These are phyloP conservation scores for Sphaerophoria rueppellii DNA, from an alignment of 2,888 invertebrate species.

Conservation along the genomic window DNA sequence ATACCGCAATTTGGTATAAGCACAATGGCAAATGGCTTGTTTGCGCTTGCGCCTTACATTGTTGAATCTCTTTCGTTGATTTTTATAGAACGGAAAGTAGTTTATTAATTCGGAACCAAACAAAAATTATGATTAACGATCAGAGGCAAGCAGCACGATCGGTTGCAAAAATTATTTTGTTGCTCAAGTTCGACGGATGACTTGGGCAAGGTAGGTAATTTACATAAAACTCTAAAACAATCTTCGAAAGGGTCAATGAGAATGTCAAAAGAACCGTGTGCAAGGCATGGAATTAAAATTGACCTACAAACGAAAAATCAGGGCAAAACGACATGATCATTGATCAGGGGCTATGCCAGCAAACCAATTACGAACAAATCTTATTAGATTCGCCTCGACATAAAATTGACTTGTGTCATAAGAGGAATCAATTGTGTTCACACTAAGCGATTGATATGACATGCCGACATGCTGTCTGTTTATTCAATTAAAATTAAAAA, in stretches of 20 bases:
- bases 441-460: not conserved
- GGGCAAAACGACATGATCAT: slow-evolving; percentile 1
- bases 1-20: slow-evolving; percentile 3
- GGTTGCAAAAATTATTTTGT: slow-evolving; percentile 44
- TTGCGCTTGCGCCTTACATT: slow-evolving; percentile 36
- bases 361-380: slow-evolving; percentile 10
- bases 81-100: slow-evolving; percentile 11
- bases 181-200: slow-evolving; percentile 16
- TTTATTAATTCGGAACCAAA: slow-evolving; percentile 7
- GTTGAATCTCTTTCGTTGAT: slow-evolving; percentile 44
- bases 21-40: not conserved
- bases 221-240: slow-evolving; percentile 12
- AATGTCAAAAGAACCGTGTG: not conserved
- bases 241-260: not conserved
- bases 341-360: not conserved
- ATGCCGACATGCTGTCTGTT: not conserved
- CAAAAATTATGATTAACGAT: slow-evolving; percentile 54
- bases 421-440: slow-evolving; percentile 25
- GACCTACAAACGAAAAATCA: slow-evolving; percentile 10
- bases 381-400: not conserved
- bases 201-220: slow-evolving; percentile 27
- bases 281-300: not conserved
- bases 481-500: not conserved
- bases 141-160: slow-evolving; percentile 55
- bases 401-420: slow-evolving; percentile 7